Evolutionary conservation across 1,140 invertebrate genomes (phyloP).

Genomic region (roundworm (Caenorhabditis elegans)): DNA sequence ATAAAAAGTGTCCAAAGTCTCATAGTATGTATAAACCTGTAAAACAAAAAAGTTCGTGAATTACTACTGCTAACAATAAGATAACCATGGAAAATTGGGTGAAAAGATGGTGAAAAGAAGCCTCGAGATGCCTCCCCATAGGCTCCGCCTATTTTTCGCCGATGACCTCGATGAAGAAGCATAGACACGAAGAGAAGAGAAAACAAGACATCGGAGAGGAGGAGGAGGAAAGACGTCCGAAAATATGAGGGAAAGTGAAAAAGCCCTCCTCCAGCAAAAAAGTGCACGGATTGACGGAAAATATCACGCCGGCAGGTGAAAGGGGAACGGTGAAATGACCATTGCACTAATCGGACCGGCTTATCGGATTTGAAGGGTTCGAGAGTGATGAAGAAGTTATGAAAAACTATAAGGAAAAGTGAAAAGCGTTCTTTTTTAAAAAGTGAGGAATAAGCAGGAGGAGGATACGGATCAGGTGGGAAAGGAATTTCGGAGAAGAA

Average conservation of each 20-base stretch:
- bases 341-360: slow-evolving; percentile 19
- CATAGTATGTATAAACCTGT: neutral
- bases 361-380: slow-evolving; percentile 30
- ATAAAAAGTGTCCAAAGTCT: neutral
- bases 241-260: slow-evolving; percentile 7
- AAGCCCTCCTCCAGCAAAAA: neutral
- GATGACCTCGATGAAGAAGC: slow-evolving; percentile 17
- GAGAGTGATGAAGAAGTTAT: slow-evolving; percentile 17
- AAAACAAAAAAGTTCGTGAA: neutral
- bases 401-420: neutral
- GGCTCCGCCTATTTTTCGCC: neutral
- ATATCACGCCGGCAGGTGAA: slow-evolving; percentile 6
- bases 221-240: neutral
- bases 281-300: slow-evolving; percentile 26
- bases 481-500: neutral
- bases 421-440: too few relatives aligned
- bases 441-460: slow-evolving; percentile 1
- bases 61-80: too few relatives aligned
- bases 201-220: neutral
- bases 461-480: slow-evolving; percentile 3
- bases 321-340: slow-evolving; percentile 27
- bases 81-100: neutral
- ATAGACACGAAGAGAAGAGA: neutral
- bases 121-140: neutral
- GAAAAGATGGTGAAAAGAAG: slow-evolving; percentile 13